Evolutionary conservation across 2,797 vertebrate species (phyloP).

Genomic region (Pseudopleuronectes americanus): DNA sequence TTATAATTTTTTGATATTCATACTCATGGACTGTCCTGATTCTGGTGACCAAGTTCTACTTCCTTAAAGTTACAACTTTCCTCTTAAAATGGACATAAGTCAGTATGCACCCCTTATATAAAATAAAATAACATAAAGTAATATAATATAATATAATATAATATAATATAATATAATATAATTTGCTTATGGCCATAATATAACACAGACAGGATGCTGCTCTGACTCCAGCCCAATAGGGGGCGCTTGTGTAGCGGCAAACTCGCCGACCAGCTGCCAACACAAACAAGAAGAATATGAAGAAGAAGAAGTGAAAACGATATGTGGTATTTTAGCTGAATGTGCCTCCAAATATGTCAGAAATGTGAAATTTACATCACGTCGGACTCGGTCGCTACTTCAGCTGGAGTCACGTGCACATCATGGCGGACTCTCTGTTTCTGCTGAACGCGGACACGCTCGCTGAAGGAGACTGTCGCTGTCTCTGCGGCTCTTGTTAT

Average conservation of each 20-base stretch:
- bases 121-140: too few species aligned
- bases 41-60: too few species aligned
- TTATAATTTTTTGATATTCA: too few species aligned
- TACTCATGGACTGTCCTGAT: too few species aligned
- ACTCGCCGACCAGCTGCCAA: slow-evolving; percentile 3
- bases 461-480: slow-evolving; percentile 18
- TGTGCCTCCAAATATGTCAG: slow-evolving; percentile 56
- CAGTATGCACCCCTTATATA: too few species aligned
- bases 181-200: too few species aligned
- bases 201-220: background rate
- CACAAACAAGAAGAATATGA: slow-evolving; percentile 40
- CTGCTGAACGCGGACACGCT: slow-evolving; percentile 1
- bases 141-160: too few species aligned
- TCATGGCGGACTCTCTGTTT: slow-evolving; percentile 49
- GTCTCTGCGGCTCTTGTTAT: slow-evolving; percentile 56
- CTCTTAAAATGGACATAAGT: too few species aligned
- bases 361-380: slow-evolving; percentile 33
- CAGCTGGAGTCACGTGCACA: background rate
- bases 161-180: too few species aligned
- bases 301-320: slow-evolving; percentile 50
- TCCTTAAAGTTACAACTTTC: too few species aligned
- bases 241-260: background rate
- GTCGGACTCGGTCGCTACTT: background rate
- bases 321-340: slow-evolving; percentile 39
- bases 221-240: slow-evolving; percentile 24